These are phyloP conservation scores for Gymnoscelis rufifasciata DNA, from an alignment of 2,888 invertebrate species.

Conservation along the genomic window DNA sequence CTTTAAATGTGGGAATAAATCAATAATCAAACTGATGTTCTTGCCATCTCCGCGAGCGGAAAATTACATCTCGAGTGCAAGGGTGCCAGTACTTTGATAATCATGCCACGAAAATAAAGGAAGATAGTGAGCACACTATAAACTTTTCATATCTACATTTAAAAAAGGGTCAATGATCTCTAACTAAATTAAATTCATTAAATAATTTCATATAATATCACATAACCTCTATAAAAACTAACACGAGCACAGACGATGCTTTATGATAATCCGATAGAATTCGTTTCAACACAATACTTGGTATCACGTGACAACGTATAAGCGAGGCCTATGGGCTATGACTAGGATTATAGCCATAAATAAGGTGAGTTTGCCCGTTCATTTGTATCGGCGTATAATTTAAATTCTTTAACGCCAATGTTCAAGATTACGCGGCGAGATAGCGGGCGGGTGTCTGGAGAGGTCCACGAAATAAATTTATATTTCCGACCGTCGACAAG, in stretches of 20 bases:
- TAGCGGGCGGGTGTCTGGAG: conserved; percentile 75
- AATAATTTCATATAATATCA: conserved; percentile 20
- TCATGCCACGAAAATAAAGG: too few relatives aligned
- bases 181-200: conserved; percentile 24
- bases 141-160: too few relatives aligned
- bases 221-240: conserved; percentile 19
- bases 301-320: conserved; percentile 65
- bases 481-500: conserved; percentile 68
- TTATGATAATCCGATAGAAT: conserved; percentile 36
- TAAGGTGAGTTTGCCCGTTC: conserved; percentile 72
- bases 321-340: conserved; percentile 65
- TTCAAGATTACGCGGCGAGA: conserved; percentile 75
- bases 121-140: too few relatives aligned
- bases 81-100: too few relatives aligned
- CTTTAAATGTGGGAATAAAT: too few relatives aligned
- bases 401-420: conserved; percentile 80
- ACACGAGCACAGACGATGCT: conserved; percentile 22
- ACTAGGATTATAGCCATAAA: conserved; percentile 77
- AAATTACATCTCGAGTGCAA: too few relatives aligned
- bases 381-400: conserved; percentile 79
- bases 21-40: too few relatives aligned
- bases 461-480: conserved; percentile 78
- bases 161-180: too few relatives aligned
- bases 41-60: too few relatives aligned
- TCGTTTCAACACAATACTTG: conserved; percentile 48